phyloP scores from a whole-genome alignment of 2,113 vertebrate species.

The Dolichallabes microphthalmus region DNA sequence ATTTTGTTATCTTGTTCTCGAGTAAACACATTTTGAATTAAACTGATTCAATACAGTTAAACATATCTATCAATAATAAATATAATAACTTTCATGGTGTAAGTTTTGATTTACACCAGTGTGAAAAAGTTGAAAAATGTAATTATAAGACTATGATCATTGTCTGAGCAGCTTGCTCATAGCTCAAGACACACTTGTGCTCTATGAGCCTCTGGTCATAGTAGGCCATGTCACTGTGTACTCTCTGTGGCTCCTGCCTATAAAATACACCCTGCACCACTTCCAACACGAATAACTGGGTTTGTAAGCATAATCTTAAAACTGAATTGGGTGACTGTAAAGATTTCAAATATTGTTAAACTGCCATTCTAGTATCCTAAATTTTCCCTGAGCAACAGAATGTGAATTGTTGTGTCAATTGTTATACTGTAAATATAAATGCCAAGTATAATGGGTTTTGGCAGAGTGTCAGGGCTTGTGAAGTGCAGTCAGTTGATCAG shows the following conservation, averaged over 20 bases:
- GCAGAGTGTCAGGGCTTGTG: background rate
- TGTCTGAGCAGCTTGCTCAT: background rate
- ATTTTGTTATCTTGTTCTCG: background rate
- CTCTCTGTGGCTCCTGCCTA: background rate
- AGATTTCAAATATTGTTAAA: slow-evolving; percentile 14
- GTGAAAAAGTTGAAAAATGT: background rate
- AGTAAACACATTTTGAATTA: background rate
- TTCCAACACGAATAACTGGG: background rate
- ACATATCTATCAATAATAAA: background rate
- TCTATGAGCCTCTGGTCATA: background rate
- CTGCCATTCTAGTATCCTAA: background rate
- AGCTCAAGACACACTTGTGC: background rate
- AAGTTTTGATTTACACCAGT: background rate
- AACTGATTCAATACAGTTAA: background rate
- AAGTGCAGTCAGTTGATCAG: slow-evolving; percentile 6
- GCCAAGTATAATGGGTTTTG: background rate
- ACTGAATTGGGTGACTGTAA: background rate
- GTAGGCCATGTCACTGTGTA: background rate
- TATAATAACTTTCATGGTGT: background rate
- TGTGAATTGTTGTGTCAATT: slow-evolving; percentile 13
- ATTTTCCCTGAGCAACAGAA: background rate
- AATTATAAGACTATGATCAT: background rate
- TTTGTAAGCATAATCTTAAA: background rate
- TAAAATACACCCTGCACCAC: background rate
- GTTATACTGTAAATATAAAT: slow-evolving; percentile 9